Evolutionary conservation across 2,888 invertebrate genomes (phyloP).

Genomic region (Trichogramma dendrolimi): DNA sequence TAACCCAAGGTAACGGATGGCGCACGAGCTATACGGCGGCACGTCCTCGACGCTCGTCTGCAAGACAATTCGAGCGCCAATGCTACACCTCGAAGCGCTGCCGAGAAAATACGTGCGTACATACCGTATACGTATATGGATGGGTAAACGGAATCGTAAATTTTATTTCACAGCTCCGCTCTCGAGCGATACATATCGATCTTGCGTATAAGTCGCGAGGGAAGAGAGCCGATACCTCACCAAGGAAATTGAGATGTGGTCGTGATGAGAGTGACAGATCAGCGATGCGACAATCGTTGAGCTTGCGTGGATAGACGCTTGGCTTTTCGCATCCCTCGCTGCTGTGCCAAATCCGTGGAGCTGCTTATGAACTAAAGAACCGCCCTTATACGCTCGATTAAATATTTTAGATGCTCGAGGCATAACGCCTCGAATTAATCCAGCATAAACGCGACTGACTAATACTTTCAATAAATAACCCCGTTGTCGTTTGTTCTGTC

Average conservation of each 20-base stretch:
- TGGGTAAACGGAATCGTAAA: slow-evolving; percentile 23
- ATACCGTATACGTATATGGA: neutral
- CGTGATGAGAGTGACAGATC: neutral
- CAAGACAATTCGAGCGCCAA: neutral
- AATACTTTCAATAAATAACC: too few relatives aligned
- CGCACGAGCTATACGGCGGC: slow-evolving; percentile 33
- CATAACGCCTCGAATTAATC: too few relatives aligned
- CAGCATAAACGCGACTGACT: too few relatives aligned
- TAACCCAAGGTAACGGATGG: slow-evolving; percentile 42
- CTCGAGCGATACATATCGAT: slow-evolving; percentile 2
- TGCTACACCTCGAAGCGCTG: slow-evolving; percentile 18
- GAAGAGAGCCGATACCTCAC: neutral
- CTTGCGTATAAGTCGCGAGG: neutral
- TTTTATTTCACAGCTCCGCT: slow-evolving; percentile 18
- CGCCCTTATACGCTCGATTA: too few relatives aligned
- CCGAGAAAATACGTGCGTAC: neutral
- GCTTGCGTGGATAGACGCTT: neutral
- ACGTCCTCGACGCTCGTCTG: slow-evolving; percentile 28
- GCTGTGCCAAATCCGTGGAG: neutral
- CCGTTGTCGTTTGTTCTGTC: too few relatives aligned
- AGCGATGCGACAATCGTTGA: slow-evolving; percentile 18
- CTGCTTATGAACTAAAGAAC: neutral
- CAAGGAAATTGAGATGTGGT: neutral
- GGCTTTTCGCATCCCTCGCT: neutral
- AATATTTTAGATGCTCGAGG: too few relatives aligned